Evolutionary conservation across 2,113 vertebrate species (phyloP).

Genomic region (Chloropsis hardwickii): DNA sequence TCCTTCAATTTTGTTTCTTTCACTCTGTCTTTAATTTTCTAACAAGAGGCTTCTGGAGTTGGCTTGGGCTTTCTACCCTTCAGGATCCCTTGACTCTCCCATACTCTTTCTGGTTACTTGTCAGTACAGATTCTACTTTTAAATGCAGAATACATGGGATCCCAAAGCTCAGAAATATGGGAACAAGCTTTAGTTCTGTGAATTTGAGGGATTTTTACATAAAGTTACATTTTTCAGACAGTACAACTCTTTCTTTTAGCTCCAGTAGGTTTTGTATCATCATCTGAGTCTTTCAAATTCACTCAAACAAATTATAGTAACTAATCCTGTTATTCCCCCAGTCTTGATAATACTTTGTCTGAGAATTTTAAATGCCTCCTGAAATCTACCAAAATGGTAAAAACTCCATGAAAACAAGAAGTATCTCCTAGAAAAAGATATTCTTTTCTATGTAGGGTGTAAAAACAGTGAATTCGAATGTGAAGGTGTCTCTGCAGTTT

Average conservation of each 20-base stretch:
- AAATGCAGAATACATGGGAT: neutral
- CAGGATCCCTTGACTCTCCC: neutral
- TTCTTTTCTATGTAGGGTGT: neutral
- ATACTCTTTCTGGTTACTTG: neutral
- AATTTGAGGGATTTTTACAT: neutral
- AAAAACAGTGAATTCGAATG: neutral
- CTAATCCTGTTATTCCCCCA: neutral
- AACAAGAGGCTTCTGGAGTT: neutral
- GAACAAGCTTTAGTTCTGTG: neutral
- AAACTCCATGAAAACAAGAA: neutral
- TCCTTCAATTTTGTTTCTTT: neutral
- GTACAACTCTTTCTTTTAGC: neutral
- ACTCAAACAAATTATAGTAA: neutral
- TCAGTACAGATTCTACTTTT: neutral
- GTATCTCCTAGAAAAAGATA: neutral
- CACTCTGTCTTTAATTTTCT: neutral
- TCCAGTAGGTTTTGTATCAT: neutral
- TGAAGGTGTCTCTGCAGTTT: slow-evolving; percentile 13
- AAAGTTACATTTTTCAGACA: neutral
- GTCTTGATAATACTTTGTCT: neutral
- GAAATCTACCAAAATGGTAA: neutral
- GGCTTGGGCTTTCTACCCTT: neutral
- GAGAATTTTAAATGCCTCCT: neutral
- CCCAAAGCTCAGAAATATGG: neutral
- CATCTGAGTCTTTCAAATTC: neutral